Conservation (phyloP, 2,797 vertebrate species). For the Channa striata region DNA sequence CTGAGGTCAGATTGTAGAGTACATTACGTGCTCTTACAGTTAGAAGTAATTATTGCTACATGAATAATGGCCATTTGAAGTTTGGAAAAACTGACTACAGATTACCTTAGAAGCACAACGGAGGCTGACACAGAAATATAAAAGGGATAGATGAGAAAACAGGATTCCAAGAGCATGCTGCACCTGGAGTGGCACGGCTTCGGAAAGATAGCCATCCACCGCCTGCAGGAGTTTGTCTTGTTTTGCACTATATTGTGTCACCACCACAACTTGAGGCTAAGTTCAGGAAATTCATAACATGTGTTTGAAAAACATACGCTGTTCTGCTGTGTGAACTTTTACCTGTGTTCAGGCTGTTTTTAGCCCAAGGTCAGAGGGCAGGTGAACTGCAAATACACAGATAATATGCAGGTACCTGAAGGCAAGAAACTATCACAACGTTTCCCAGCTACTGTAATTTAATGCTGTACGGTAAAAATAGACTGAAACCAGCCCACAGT, state of each 20-base stretch:
- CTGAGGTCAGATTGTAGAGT: constrained; percentile 14
- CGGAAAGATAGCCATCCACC: constrained; percentile 25
- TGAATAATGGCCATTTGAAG: constrained; percentile 32
- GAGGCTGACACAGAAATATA: constrained; percentile 30
- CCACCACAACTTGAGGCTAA: constrained; percentile 44
- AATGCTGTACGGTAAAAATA: constrained; percentile 27
- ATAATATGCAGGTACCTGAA: constrained; percentile 44
- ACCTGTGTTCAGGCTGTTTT: constrained; percentile 33
- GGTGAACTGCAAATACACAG: constrained; percentile 35
- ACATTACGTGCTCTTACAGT: constrained; percentile 36
- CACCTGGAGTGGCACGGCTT: constrained; percentile 32
- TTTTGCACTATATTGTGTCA: constrained; percentile 39
- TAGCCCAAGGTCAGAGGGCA: constrained; percentile 42
- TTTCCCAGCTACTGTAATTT: constrained; percentile 4
- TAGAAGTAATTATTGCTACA: constrained; percentile 28
- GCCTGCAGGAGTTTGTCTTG: constrained; percentile 58
- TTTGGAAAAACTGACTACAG: constrained; percentile 32
- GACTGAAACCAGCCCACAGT: neutral
- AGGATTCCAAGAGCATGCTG: constrained; percentile 46
- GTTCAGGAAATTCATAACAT: constrained; percentile 23
- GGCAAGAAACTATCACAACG: constrained; percentile 8
- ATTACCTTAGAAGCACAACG: constrained; percentile 30
- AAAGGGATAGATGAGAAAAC: constrained; percentile 38
- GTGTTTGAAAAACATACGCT: constrained; percentile 2
- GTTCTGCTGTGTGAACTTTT: constrained; percentile 48